These are phyloP conservation scores for Dendropsophus ebraccatus DNA, from an alignment of 2,113 vertebrate genomes.

Conservation along the genomic window DNA sequence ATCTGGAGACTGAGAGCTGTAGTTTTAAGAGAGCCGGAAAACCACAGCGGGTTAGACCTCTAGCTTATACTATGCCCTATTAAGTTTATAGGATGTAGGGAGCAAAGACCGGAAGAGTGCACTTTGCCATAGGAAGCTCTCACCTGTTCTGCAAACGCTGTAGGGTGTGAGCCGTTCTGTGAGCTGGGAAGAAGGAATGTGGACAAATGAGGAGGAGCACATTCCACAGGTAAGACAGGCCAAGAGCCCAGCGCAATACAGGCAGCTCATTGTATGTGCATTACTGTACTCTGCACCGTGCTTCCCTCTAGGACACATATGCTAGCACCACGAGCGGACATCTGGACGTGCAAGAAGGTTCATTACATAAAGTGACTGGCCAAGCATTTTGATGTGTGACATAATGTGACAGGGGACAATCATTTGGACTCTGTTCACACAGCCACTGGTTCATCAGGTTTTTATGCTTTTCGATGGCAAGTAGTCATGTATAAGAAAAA, in stretches of 20 bases:
- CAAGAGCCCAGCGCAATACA: background rate
- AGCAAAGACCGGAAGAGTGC: background rate
- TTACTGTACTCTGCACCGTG: background rate
- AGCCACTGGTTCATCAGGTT: too few species aligned
- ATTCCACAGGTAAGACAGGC: slow-evolving; percentile 25
- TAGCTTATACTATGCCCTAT: background rate
- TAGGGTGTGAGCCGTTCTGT: background rate
- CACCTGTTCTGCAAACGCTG: slow-evolving; percentile 2
- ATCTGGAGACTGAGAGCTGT: background rate
- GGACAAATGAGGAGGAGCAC: slow-evolving; percentile 29
- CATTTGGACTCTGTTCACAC: too few species aligned
- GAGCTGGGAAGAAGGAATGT: background rate
- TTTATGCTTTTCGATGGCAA: too few species aligned
- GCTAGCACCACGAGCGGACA: background rate
- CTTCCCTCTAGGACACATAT: background rate
- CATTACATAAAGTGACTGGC: too few species aligned
- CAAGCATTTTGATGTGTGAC: too few species aligned
- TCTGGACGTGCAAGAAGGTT: background rate
- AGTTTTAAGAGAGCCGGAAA: too few species aligned
- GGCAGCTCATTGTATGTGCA: background rate
- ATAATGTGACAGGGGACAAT: too few species aligned
- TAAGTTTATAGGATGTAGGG: background rate
- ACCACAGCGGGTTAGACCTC: background rate
- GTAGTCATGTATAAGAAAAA: too few species aligned
- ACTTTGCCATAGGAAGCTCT: slow-evolving; percentile 26